These are phyloP conservation scores for Eupeodes corollae DNA, from an alignment of 1,140 invertebrate genomes.

Conservation along the genomic window DNA sequence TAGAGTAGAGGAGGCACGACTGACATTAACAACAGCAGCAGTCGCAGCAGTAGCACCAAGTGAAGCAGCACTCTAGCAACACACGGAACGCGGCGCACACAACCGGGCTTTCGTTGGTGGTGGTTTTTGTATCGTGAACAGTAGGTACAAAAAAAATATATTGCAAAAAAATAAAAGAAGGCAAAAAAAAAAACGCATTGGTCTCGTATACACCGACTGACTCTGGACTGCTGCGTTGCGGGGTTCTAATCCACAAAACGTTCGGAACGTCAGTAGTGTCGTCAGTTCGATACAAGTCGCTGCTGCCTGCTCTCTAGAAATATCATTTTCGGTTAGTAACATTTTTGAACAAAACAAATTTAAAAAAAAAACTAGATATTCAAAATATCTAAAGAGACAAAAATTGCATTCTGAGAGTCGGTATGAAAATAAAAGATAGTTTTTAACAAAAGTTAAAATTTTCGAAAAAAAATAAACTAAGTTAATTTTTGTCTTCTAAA, in stretches of 20 bases:
- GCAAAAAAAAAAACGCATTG: neutral
- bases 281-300: conserved; percentile 3
- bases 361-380: neutral
- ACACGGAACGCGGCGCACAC: too few species aligned
- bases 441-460: too few species aligned
- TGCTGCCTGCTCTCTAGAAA: conserved; percentile 1
- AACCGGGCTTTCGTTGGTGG: too few species aligned
- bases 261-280: conserved; percentile 1
- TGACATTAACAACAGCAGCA: too few species aligned
- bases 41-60: neutral
- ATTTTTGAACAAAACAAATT: neutral
- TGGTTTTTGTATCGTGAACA: neutral
- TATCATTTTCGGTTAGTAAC: neutral
- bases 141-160: neutral
- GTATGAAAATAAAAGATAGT: too few species aligned
- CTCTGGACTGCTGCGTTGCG: neutral
- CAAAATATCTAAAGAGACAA: neutral
- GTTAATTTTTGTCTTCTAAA: too few species aligned
- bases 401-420: neutral
- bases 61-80: neutral
- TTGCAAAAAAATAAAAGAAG: neutral
- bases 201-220: too few species aligned
- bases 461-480: too few species aligned
- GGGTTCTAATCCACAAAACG: conserved; percentile 1
- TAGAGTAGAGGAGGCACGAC: too few species aligned